Conservation (phyloP, 2,113 vertebrate genomes). For the Micronycteris hirsuta region DNA sequence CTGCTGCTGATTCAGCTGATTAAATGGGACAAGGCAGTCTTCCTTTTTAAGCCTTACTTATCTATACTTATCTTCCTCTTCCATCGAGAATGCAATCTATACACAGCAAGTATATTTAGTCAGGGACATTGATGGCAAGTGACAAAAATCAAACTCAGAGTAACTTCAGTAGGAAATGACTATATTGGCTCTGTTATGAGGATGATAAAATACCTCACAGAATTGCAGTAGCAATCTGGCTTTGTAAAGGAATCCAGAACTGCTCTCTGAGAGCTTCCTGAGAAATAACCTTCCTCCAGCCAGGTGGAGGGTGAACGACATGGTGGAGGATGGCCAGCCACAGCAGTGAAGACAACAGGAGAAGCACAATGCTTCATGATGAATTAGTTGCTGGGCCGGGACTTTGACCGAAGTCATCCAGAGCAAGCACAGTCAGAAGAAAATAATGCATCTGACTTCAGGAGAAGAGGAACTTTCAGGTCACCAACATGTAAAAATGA, state of each 20-base stretch:
- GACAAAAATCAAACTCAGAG: slow-evolving; percentile 42
- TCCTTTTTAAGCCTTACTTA: slow-evolving; percentile 45
- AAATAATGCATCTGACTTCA: not conserved
- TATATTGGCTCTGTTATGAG: not conserved
- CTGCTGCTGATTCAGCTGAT: slow-evolving; percentile 38
- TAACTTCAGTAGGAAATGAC: slow-evolving; percentile 7
- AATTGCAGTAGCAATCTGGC: not conserved
- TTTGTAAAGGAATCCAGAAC: not conserved
- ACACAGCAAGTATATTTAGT: slow-evolving; percentile 33
- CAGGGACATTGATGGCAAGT: slow-evolving; percentile 3
- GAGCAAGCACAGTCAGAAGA: not conserved
- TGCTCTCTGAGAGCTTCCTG: not conserved
- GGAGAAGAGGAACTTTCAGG: not conserved
- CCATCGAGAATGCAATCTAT: not conserved
- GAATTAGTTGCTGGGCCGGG: not conserved
- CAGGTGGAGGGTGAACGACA: not conserved
- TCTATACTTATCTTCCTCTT: slow-evolving; percentile 33
- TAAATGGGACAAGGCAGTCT: slow-evolving; percentile 28
- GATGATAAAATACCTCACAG: not conserved
- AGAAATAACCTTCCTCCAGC: not conserved
- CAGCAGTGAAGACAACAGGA: not conserved
- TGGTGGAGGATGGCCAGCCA: too few species aligned
- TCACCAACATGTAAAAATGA: not conserved
- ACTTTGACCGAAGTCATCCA: not conserved
- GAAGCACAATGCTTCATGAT: not conserved